phyloP scores from a whole-genome alignment of 2,888 invertebrate genomes.

The Watsonalla binaria region DNA sequence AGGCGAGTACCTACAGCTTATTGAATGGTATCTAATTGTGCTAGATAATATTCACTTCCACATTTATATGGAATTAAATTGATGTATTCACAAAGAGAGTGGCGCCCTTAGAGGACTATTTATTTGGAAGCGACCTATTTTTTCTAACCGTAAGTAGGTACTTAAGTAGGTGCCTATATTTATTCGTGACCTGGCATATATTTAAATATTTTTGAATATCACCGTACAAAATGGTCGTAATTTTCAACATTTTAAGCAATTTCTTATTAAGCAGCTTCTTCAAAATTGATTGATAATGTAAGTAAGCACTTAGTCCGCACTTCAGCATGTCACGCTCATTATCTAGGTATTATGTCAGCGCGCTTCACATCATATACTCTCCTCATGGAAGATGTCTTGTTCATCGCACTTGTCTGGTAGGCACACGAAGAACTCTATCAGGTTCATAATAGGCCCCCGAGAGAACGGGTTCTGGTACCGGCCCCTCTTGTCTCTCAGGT shows the following conservation, averaged over 20 bases:
- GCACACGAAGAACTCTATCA: constrained; percentile 94
- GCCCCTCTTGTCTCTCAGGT: constrained; percentile 92
- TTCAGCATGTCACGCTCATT: constrained; percentile 10
- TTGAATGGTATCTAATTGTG: no score
- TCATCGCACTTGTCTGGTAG: constrained; percentile 88
- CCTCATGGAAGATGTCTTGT: constrained; percentile 84
- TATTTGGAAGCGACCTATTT: no score
- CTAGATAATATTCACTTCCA: no score
- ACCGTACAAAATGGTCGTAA: no score
- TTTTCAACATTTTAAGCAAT: background rate
- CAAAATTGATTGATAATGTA: constrained; percentile 1
- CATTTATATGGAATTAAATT: no score
- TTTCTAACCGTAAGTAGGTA: no score
- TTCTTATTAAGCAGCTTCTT: no score
- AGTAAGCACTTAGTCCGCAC: constrained; percentile 20
- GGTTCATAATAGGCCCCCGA: constrained; percentile 90
- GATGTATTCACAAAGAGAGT: no score
- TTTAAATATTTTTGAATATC: no score
- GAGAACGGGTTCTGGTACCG: constrained; percentile 95
- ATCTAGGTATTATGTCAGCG: constrained; percentile 16
- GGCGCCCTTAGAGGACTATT: no score
- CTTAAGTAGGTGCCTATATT: no score
- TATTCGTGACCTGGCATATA: no score
- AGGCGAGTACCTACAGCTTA: background rate
- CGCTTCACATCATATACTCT: constrained; percentile 68